Percentiles rank a stretch among this genome's conserved stretches.
Conservation (phyloP, 2,888 invertebrate genomes). For the Phytoseiulus persimilis region DNA sequence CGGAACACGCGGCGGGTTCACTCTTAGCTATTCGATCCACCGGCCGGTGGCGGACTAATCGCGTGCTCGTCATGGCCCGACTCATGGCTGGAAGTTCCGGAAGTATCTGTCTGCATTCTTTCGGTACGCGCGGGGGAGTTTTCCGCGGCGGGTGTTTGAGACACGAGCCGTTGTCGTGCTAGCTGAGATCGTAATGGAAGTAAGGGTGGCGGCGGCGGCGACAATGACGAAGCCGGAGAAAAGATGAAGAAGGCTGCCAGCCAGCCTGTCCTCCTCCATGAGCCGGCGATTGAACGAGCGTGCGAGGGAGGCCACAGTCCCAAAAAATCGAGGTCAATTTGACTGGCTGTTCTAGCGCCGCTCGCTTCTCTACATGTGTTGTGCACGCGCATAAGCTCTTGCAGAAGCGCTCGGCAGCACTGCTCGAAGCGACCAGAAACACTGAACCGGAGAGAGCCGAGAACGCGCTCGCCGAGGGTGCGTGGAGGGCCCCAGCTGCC, state of each 20-base stretch:
- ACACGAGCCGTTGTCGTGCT: background rate
- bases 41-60: background rate
- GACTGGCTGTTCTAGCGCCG: background rate
- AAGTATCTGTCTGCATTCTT: background rate
- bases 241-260: conserved; percentile 7
- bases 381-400: background rate
- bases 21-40: background rate
- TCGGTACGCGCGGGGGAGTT: background rate
- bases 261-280: background rate
- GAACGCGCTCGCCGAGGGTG: background rate
- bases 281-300: background rate
- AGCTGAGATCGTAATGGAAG: background rate
- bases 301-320: conserved; percentile 5
- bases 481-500: background rate
- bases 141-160: background rate
- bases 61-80: background rate
- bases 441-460: conserved; percentile 15
- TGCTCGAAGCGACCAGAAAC: background rate
- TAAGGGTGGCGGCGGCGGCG: conserved; percentile 17
- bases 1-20: conserved; percentile 11
- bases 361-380: background rate
- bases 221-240: conserved; percentile 11
- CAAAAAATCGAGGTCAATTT: conserved; percentile 5
- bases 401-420: conserved; percentile 19
- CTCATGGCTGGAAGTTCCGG: background rate